Evolutionary conservation across 2,888 invertebrate genomes (phyloP), one percentile per base, ranked within the genome.

Genomic region (Therioaphis trifolii): DNA sequence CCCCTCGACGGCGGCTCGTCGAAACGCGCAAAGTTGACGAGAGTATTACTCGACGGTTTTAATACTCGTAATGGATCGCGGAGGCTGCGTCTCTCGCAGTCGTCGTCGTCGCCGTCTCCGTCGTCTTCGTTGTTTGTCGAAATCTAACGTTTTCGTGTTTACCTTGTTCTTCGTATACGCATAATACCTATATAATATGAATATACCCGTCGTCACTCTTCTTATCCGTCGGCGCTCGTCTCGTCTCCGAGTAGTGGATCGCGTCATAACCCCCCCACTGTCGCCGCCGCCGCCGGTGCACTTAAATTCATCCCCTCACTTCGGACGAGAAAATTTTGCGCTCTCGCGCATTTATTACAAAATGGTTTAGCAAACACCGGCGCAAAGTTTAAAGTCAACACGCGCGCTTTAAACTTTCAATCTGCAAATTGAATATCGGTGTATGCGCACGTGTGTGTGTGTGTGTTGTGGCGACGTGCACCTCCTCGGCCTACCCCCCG

Each of bases 371-470:
- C 80, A 82, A 82, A 82, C 80, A 82, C 29, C 9, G 24, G 21
- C 66, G 52, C 63, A 82, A 82, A 82, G 80, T 82, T 72, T 82
- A 61, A 82, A 82, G 80, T 82, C 71, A 82, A 82, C 80, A 82
- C 63, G 35, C 35, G 66, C 35, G 24, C 52, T 63, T 24, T 40
- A 82, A 72, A 82, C 80, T 80, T 80, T 71, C 80, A 80, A 80
- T 80, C 71, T 61, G n/a, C 72, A 72, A 82, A 82, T 82, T 82
- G 80, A 82, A 61, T 46, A 27, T 49, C 46, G 24, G 4, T 46
- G 27, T 49, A 49, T 35, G n/a, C n/a, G n/a, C n/a, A n/a, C n/a
- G n/a, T n/a, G n/a, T n/a, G n/a, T n/a, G n/a, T n/a, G n/a, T n/a
- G n/a, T n/a, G n/a, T n/a, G n/a, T n/a, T n/a, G n/a, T n/a, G n/a